Base-by-base conservation (phyloP, 2,888 invertebrate genomes). In the Andrena bucephala region DNA sequence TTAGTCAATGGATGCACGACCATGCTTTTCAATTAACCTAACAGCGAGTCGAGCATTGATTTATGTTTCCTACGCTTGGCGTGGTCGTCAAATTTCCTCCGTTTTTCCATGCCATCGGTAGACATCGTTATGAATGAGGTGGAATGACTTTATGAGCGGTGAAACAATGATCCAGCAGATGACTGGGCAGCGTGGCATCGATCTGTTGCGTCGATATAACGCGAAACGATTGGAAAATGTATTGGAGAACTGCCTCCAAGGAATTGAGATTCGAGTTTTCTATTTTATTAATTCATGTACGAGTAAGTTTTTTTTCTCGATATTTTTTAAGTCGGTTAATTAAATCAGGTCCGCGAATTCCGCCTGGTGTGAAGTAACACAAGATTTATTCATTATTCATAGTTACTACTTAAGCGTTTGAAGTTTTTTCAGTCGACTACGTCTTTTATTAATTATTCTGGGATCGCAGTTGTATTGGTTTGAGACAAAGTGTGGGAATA, bases 11-110 rank as follows among this genome's bases (percentile, higher is more conserved):
- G 79, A 73, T 75, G 59, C 57, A 36, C 54, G 70, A 29, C 63
- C 72, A n/a, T 66, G 83, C 69, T 81, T 88, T 81, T 87, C 83
- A 87, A 87, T 88, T 83, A 78, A 57, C 60, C 68, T 42, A 8
- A 31, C 60, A 50, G 76, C 65, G 63, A 67, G 66, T 75, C 77
- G 31, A 60, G 10, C 59, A 86, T 78, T 75, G 84, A 88, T 86
- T 77, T 75, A 79, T 76, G 76, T 60, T 83, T 83, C 71, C 77
- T 70, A 69, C 57, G 42, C 16, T 1, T 57, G 50, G 59, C 5
- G 31, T 13, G 20, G 63, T 50, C 77, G 52, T 77, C 72, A 50
- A 54, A 65, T 67, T 78, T 71, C 73, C 80, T 80, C 63, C 68
- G 84, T 87, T 87, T 85, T 79, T 48, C 59, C 42, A 16, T 13